These are phyloP conservation scores for Prionailurus bengalensis DNA, from an alignment of 2,113 vertebrate genomes.

Conservation along the genomic window DNA sequence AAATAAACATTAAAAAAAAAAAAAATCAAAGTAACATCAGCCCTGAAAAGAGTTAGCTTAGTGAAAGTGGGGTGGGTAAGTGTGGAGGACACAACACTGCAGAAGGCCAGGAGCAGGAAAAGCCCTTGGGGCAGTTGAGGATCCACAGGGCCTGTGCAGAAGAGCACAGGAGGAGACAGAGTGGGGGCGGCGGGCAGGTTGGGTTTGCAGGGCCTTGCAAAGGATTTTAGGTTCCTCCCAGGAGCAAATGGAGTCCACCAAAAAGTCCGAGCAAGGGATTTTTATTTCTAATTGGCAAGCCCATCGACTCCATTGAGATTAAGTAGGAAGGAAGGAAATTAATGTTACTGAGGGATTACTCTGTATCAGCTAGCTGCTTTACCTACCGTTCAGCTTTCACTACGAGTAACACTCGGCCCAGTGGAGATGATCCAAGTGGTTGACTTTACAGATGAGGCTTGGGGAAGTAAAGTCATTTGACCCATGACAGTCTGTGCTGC, in stretches of 20 bases:
- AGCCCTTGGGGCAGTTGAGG: background rate
- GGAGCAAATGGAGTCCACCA: background rate
- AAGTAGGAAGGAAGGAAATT: background rate
- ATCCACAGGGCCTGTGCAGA: rapidly evolving
- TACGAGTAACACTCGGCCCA: background rate
- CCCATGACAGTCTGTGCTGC: background rate
- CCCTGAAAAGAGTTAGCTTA: background rate
- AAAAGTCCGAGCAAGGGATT: background rate
- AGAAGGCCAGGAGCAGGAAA: background rate
- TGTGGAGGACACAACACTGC: background rate
- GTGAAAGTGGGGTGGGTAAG: background rate
- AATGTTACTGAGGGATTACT: background rate
- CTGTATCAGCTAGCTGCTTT: background rate
- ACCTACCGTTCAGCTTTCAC: background rate
- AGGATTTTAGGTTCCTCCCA: background rate
- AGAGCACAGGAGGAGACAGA: background rate
- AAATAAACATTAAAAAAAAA: too few relatives aligned
- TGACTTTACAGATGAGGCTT: background rate
- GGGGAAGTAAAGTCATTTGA: background rate
- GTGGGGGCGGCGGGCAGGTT: background rate
- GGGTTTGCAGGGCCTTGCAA: background rate
- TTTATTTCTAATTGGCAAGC: slow-evolving; percentile 7
- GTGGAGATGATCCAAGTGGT: rapidly evolving
- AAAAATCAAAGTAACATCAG: too few relatives aligned
- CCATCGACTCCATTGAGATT: background rate